Evolutionary conservation across 2,113 vertebrate genomes (phyloP).

Genomic region (Cryptomyrus ogoouensis): DNA sequence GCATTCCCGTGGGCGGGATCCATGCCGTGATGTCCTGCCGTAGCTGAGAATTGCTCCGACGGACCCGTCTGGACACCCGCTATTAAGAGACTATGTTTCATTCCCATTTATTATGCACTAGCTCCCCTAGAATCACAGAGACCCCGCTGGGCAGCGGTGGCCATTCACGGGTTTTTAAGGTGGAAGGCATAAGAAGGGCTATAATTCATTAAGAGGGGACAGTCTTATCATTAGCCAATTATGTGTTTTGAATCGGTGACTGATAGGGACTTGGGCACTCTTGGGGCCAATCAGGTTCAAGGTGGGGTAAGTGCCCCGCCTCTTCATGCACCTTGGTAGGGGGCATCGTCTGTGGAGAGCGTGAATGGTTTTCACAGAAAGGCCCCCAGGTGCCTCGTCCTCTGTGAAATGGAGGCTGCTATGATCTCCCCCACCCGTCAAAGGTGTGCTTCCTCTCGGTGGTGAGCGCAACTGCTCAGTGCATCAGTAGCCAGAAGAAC

Average conservation of each 20-base stretch:
- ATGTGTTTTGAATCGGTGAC: neutral
- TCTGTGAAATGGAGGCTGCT: neutral
- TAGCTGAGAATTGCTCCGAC: conserved; percentile 24
- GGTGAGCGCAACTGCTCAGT: neutral
- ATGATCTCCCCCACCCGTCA: neutral
- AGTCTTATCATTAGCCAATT: neutral
- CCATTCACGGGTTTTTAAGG: neutral
- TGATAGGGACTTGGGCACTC: neutral
- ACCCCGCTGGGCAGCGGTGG: neutral
- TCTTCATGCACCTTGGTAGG: neutral
- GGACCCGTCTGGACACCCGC: conserved; percentile 14
- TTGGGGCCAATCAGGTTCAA: neutral
- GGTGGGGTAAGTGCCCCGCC: neutral
- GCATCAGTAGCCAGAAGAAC: neutral
- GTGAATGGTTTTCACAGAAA: neutral
- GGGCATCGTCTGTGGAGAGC: neutral
- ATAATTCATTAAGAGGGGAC: neutral
- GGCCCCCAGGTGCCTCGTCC: neutral
- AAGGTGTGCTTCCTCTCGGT: neutral
- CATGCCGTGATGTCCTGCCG: conserved; percentile 5
- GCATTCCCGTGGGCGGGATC: neutral
- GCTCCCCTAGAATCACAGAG: neutral
- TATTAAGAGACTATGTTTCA: conserved; percentile 18
- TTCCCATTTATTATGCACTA: neutral
- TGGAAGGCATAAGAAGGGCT: neutral